A percentile compares a stretch with the other conserved stretches of the same genome.
Conservation (phyloP, 2,888 invertebrate genomes). For the Pseudanteris insignis region DNA sequence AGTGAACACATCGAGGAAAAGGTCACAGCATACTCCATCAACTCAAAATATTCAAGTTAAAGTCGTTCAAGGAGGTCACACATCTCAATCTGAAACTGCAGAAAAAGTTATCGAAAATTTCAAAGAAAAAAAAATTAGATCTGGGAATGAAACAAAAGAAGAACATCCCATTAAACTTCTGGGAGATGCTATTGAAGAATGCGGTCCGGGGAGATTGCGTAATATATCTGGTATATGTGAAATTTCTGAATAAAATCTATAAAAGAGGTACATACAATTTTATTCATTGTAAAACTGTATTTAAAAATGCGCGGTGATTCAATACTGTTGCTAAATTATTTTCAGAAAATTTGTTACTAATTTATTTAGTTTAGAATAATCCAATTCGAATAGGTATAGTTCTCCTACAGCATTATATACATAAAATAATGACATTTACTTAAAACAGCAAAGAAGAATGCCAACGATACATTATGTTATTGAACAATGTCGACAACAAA, state of each 20-base stretch:
- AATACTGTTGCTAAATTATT: neutral
- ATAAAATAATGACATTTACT: too few species aligned
- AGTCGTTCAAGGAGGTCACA: neutral
- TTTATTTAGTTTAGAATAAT: too few species aligned
- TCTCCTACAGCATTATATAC: too few species aligned
- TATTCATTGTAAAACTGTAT: neutral
- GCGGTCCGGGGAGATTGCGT: constrained; percentile 77
- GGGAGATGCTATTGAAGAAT: constrained; percentile 75
- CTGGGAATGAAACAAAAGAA: neutral
- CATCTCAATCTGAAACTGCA: neutral
- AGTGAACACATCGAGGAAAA: constrained; percentile 33
- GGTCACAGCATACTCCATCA: neutral
- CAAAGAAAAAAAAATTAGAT: neutral
- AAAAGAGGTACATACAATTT: constrained; percentile 9
- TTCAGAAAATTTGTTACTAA: too few species aligned
- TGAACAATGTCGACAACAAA: too few species aligned
- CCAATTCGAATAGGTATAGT: too few species aligned
- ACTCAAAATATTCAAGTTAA: constrained; percentile 4
- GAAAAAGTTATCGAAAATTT: neutral
- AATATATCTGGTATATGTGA: constrained; percentile 76
- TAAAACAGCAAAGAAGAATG: too few species aligned
- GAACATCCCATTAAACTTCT: constrained; percentile 68
- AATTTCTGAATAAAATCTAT: constrained; percentile 49
- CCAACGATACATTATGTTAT: too few species aligned
- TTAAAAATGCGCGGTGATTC: neutral